Evolutionary conservation across 2,113 vertebrate genomes (phyloP), one percentile per base, ranked within the genome.

Genomic region (Colistium nudipinnis): DNA sequence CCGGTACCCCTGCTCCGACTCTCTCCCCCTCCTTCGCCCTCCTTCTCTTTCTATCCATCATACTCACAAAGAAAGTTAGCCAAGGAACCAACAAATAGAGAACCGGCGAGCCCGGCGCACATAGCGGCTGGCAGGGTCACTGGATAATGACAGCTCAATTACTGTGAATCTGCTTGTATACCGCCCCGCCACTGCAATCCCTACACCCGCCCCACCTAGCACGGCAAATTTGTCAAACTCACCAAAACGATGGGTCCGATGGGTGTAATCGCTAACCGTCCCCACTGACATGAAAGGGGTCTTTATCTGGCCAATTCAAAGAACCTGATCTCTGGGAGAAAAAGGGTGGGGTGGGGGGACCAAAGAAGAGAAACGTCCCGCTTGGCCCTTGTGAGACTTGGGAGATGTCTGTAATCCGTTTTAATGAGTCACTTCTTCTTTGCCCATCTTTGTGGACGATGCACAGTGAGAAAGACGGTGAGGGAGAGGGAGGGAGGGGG

Each of bases 41-140:
- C 83, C 76, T 67, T 48, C 69, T 91, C 78, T 69, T 78, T 82
- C 74, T 78, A 78, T 82, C 91, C 82, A 86, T 88, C 83, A 84
- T 88, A 89, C 80, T 55, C 80, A 70, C 76, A 87, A 89, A 92
- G 93, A 93, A 92, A 90, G 91, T 95, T 94, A 90, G 90, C 94
- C 93, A 91, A 95, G 92, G 92, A 94, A 94, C 95, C 93, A 94
- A 92, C 91, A 95, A 96, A 95, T 88, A 94, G 70, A 85, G 76
- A 77, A 63, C 74, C n/a, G 74, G 54, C 75, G 85, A 89, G 80
- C 41, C 80, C 81, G 82, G 66, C 77, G 62, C 69, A 83, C 51
- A n/a, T n/a, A 64, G 63, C 28, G 86, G 64, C 78, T 87, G 86
- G 80, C 88, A 84, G 88, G 8, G 79, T 91, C 91, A 86, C 90